Evolutionary conservation across 53 echinoderm and acorn worm genomes (phyloP), one percentile per base, ranked within the genome.

Genomic region (Holothuria leucospilota): DNA sequence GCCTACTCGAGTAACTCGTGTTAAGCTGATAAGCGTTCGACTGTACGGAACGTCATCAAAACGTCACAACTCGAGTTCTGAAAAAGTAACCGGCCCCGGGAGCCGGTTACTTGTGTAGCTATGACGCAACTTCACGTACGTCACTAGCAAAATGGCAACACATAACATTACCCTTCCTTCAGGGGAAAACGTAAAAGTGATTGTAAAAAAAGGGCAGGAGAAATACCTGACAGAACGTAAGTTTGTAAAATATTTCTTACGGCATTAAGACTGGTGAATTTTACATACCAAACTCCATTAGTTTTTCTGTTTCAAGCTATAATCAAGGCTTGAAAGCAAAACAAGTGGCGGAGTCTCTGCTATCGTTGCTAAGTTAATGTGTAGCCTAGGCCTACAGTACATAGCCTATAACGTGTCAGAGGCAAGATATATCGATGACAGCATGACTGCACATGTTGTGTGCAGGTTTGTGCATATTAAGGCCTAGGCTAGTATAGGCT

Each of bases 1-100:
- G n/a, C n/a, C n/a, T n/a, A n/a, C n/a, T n/a, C n/a, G n/a, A n/a
- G n/a, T n/a, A n/a, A n/a, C n/a, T n/a, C n/a, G n/a, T n/a, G n/a
- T n/a, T n/a, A n/a, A n/a, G n/a, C 73, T 72, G 46, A 72, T 72
- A 72, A 46, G 21, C 49, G 73, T 72, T 72, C 49, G 73, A 42
- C 73, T 72, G 29, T 29, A 12, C 6, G 42, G 23, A 72, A 46
- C 46, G 42, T 72, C 72, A 72, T 41, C 29, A 72, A 72, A 72
- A 72, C 72, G 42, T 72, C 46, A 72, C 72, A 72, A 72, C 72
- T 72, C 72, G 70, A 70, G 70, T 70, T 25, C 7, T 21, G 39
- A 30, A 72, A 72, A 72, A 41, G 72, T 72, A 72, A 72, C 72
- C 46, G 20, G 20, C 71, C 18, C 14, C 71, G 71, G 71, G 71